Evolutionary conservation across 2,888 invertebrate species (phyloP), one percentile per base, ranked within the genome.

Genomic region (Drosophila putrida): DNA sequence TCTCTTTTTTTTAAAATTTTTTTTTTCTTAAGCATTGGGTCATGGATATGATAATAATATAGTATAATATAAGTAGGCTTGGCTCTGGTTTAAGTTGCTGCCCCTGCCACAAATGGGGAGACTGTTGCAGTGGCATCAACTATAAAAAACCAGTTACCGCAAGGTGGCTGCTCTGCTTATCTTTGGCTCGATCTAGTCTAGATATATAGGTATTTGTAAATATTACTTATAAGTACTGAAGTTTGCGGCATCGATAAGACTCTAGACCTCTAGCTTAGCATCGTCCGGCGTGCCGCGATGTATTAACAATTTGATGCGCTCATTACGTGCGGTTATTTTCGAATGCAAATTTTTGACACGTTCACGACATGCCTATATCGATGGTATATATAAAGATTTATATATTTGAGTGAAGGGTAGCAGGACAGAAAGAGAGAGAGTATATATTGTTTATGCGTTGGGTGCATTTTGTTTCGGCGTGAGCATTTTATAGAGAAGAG

Each of bases 281-380:
- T 95, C 94, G 93, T 96, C 96, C 87, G 97, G 97, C 89, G 95
- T 95, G 93, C 97, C 97, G 92, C 97, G 96, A 94, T 97, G 96
- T 92, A 96, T 94, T 91, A 98, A 94, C 89, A 97, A 94, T 93
- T 97, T 97, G 91, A 97, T 96, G 92, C 97, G 96, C 93, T 98
- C 97, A 93, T 95, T 95, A 85, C 96, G 96, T 93, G 96, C 96
- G 91, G 95, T 95, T 91, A 98, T 96, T 94, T 97, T 97, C 93
- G 95, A 96, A 93, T 97, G 97, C 91, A 98, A 95, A 92, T 95
- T 95, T 93, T 96, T 96, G 90, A 97, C 95, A 93, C 95, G 95
- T 93, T 97, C 97, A 93, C 96, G 96, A 94, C 95, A 96, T 93
- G 95, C 95, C 97, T 97, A 93, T 73, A 70, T 53, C 61, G 57